Evolutionary conservation across 2,888 invertebrate genomes (phyloP).

Genomic region (Kryphioiulus occultus): DNA sequence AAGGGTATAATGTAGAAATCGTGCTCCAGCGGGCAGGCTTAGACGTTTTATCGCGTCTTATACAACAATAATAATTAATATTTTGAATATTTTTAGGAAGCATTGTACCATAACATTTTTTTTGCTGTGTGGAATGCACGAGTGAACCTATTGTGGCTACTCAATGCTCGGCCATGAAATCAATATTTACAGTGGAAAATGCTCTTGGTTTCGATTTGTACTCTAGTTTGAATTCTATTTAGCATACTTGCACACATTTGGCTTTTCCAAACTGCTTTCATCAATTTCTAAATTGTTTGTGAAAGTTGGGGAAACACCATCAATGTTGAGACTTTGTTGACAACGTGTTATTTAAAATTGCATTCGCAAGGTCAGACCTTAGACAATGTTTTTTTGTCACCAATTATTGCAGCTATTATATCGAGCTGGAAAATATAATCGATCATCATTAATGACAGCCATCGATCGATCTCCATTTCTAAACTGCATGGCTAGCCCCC

Average conservation of each 20-base stretch:
- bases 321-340: not conserved
- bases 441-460: not conserved
- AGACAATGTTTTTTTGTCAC: not conserved
- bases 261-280: not conserved
- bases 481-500: not conserved
- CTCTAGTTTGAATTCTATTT: not conserved
- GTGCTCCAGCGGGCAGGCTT: not conserved
- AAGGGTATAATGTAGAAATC: slow-evolving; percentile 14
- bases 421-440: not conserved
- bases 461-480: not conserved
- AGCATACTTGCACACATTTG: not conserved
- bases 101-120: not conserved
- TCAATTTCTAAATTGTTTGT: not conserved
- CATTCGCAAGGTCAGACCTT: not conserved
- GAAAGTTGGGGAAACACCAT: not conserved
- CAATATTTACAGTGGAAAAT: not conserved
- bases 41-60: not conserved
- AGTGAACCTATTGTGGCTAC: not conserved
- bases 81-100: not conserved
- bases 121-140: not conserved
- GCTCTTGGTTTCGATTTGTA: not conserved
- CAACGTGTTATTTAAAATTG: not conserved
- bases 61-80: slow-evolving; percentile 26
- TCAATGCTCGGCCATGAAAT: slow-evolving; percentile 7
- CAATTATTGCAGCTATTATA: not conserved